Evolutionary conservation across 2,113 vertebrate species (phyloP).

Genomic region (Neolamprologus cancellatus): DNA sequence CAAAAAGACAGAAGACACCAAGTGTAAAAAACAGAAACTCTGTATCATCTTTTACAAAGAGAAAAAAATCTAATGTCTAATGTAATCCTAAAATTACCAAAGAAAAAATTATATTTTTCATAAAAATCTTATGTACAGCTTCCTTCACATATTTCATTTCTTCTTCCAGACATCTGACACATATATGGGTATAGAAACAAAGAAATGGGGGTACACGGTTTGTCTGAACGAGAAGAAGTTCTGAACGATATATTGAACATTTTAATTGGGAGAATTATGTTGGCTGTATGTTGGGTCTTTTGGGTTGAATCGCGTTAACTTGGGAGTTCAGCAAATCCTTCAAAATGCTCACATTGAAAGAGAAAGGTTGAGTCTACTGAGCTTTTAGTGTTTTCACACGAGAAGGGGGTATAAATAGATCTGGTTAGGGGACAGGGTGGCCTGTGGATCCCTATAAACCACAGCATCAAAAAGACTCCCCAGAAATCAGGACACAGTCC

Average conservation of each 20-base stretch:
- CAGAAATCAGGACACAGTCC: neutral
- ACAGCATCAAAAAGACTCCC: neutral
- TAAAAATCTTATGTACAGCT: constrained; percentile 43
- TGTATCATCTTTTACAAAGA: neutral
- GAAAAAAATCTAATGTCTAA: neutral
- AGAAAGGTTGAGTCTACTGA: neutral
- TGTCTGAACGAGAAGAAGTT: neutral
- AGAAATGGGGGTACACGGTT: neutral
- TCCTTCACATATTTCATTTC: neutral
- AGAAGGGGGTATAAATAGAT: neutral
- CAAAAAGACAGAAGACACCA: neutral
- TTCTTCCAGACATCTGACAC: neutral
- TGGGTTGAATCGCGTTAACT: neutral
- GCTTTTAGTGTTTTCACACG: neutral
- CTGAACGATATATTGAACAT: neutral
- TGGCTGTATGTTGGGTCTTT: neutral
- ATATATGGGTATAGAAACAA: neutral
- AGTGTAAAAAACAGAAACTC: neutral
- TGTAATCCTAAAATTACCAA: neutral
- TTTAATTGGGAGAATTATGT: neutral
- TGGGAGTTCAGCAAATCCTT: neutral
- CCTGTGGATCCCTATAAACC: neutral
- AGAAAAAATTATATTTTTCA: neutral
- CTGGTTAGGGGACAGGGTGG: neutral
- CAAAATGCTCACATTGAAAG: neutral